These are phyloP conservation scores for Cydia amplana DNA, from an alignment of 1,140 invertebrate genomes.

Conservation along the genomic window DNA sequence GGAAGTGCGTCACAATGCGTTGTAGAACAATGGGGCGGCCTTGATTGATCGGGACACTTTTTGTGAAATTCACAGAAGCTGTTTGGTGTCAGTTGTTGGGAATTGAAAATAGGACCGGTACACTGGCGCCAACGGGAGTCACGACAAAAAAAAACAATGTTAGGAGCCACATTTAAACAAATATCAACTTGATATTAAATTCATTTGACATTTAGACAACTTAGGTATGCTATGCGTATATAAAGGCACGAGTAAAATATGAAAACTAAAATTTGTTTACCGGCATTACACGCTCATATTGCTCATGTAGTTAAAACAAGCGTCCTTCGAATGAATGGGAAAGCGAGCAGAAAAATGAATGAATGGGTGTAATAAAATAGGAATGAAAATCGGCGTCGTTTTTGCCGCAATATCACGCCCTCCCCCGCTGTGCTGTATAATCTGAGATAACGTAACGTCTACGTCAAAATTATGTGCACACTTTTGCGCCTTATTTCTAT, in stretches of 20 bases:
- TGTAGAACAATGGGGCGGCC: conserved; percentile 49
- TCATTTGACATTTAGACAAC: too few species aligned
- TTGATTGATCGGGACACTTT: conserved; percentile 34
- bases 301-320: background rate
- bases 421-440: conserved; percentile 11
- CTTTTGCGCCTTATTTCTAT: background rate
- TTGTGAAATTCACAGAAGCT: conserved; percentile 11
- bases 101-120: background rate
- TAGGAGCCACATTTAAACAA: too few species aligned
- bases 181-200: too few species aligned
- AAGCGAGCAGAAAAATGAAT: conserved; percentile 4
- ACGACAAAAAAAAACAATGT: too few species aligned
- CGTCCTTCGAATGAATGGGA: conserved; percentile 3
- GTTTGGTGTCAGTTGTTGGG: background rate
- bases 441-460: background rate
- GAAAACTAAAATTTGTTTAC: background rate
- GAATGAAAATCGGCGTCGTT: conserved; percentile 23
- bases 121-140: too few species aligned
- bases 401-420: conserved; percentile 20
- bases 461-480: background rate
- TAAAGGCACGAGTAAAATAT: too few species aligned
- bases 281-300: background rate
- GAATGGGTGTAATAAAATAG: conserved; percentile 24
- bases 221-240: too few species aligned
- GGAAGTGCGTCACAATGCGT: conserved; percentile 43